A percentile compares a stretch with the other conserved stretches of the same genome.
Evolutionary conservation across 1,140 invertebrate genomes (phyloP).

Genomic region (Magallana ariakensis): DNA sequence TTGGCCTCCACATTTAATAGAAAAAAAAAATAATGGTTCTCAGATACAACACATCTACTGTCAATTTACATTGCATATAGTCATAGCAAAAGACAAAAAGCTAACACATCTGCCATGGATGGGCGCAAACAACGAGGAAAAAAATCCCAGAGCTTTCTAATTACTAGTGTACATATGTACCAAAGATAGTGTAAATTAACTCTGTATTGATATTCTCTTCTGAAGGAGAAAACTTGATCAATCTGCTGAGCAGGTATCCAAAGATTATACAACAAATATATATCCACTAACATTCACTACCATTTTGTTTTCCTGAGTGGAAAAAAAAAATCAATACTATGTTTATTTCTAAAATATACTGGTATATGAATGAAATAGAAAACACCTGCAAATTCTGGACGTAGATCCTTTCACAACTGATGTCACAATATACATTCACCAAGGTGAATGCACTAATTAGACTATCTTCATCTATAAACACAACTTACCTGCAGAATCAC

Average conservation of each 20-base stretch:
- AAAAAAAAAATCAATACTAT: conserved; percentile 22
- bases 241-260: not conserved
- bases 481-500: not conserved
- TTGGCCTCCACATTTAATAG: not conserved
- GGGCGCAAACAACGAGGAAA: not conserved
- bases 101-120: not conserved
- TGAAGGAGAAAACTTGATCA: not conserved
- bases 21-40: not conserved
- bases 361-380: not conserved
- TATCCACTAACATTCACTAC: not conserved
- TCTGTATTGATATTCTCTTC: not conserved
- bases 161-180: not conserved
- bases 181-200: not conserved
- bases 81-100: not conserved
- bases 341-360: not conserved
- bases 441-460: not conserved
- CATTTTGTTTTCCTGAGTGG: conserved; percentile 1
- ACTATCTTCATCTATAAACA: not conserved
- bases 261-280: conserved; percentile 9
- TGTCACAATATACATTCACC: not conserved
- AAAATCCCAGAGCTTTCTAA: not conserved
- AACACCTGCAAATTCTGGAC: not conserved
- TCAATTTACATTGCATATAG: not conserved
- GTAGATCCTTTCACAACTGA: not conserved
- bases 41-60: not conserved